A percentile compares a stretch with the other conserved stretches of the same genome.
Evolutionary conservation across 1,140 invertebrate species (phyloP).

Genomic region (Drosophila ercepeae): DNA sequence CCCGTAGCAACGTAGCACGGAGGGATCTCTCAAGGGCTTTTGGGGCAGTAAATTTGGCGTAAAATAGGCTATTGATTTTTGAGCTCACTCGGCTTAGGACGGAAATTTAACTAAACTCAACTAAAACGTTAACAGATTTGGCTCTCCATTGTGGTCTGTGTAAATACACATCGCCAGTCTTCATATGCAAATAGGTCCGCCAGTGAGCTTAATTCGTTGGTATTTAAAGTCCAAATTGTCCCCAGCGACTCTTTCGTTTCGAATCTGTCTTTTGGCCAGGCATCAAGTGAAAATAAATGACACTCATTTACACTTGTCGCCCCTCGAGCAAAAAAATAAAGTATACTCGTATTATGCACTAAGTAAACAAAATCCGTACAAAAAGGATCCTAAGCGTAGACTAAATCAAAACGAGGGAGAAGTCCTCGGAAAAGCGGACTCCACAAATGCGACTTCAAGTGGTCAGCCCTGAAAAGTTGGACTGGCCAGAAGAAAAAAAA

Average conservation of each 20-base stretch:
- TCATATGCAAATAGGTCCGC: slow-evolving; percentile 14
- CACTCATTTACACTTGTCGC: slow-evolving; percentile 74
- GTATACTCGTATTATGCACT: slow-evolving; percentile 40
- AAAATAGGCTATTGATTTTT: slow-evolving; percentile 53
- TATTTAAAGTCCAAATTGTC: slow-evolving; percentile 30
- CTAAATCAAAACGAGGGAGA: slow-evolving; percentile 68
- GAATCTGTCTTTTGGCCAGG: slow-evolving; percentile 18
- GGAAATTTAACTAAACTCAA: slow-evolving; percentile 40
- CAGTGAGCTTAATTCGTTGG: slow-evolving; percentile 30
- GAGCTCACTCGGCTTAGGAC: slow-evolving; percentile 12
- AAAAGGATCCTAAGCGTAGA: slow-evolving; percentile 57
- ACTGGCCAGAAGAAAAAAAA: slow-evolving; percentile 10
- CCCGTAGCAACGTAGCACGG: slow-evolving; percentile 3
- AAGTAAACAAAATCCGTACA: slow-evolving; percentile 58
- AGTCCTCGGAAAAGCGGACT: slow-evolving; percentile 50
- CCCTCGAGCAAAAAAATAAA: slow-evolving; percentile 15
- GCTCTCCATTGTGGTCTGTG: slow-evolving; percentile 21
- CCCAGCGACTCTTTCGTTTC: slow-evolving; percentile 5
- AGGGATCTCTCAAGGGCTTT: slow-evolving; percentile 14
- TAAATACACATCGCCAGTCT: slow-evolving; percentile 13
- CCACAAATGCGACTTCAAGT: slow-evolving; percentile 44
- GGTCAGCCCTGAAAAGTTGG: slow-evolving; percentile 49
- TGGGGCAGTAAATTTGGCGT: slow-evolving; percentile 46
- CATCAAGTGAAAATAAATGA: slow-evolving; percentile 58
- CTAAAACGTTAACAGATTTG: slow-evolving; percentile 29